Conservation (phyloP, 2,113 vertebrate species). For the Calyptommatus sinebrachiatus region DNA sequence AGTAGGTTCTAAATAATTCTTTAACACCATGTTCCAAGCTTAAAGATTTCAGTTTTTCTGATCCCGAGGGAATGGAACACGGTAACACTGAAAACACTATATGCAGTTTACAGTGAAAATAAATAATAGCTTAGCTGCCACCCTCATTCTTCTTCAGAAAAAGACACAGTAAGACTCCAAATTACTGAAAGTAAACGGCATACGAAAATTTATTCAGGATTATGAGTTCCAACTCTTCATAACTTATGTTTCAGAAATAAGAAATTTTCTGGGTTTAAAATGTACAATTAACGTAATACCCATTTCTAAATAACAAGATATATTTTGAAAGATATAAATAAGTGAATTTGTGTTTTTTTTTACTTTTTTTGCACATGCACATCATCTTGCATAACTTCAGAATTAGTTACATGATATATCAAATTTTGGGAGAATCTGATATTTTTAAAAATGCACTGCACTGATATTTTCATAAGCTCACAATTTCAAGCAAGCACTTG, state of each 20-base stretch:
- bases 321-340: no score
- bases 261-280: no score
- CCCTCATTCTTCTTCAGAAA: background rate
- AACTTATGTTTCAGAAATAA: no score
- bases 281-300: no score
- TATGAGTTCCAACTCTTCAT: no score
- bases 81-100: background rate
- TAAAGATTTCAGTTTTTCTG: background rate
- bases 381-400: background rate
- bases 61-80: background rate
- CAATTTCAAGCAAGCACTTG: background rate
- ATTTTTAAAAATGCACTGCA: background rate
- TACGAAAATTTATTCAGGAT: background rate
- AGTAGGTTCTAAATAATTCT: background rate
- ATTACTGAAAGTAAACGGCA: background rate
- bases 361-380: no score
- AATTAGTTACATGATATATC: background rate
- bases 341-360: no score
- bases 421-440: background rate
- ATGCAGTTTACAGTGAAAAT: background rate
- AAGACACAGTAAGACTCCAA: background rate
- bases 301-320: no score
- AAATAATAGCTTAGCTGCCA: background rate
- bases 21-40: conserved; percentile 1
- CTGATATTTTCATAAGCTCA: no score